Percentiles rank a stretch among this genome's conserved stretches.
Conservation (phyloP, 2,888 invertebrate species). For the Drosophila fulvimacula region DNA sequence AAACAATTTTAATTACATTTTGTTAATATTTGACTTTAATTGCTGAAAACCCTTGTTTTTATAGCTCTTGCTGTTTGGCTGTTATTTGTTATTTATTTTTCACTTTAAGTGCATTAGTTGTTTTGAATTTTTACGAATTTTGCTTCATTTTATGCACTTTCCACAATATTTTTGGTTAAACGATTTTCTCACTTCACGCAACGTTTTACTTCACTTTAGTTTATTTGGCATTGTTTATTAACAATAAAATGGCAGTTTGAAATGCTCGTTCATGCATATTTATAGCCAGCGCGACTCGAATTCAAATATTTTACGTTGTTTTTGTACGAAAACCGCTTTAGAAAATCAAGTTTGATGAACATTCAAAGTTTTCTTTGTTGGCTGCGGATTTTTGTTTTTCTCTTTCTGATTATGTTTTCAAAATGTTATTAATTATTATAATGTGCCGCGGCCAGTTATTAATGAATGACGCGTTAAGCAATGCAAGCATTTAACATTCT, state of each 20-base stretch:
- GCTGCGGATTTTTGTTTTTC: constrained; percentile 9
- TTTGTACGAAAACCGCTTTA: constrained; percentile 47
- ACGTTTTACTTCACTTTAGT: constrained; percentile 10
- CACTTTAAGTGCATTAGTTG: not conserved
- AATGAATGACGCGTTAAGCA: constrained; percentile 39
- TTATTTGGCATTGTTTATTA: constrained; percentile 41
- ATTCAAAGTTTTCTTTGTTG: constrained; percentile 57
- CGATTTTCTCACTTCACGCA: constrained; percentile 39
- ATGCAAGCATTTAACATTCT: constrained; percentile 12
- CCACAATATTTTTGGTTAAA: constrained; percentile 12
- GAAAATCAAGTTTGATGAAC: constrained; percentile 65
- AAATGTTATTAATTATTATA: constrained; percentile 31
- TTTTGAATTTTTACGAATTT: not conserved
- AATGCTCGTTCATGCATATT: constrained; percentile 69
- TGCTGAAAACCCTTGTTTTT: constrained; percentile 7
- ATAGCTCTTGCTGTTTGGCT: constrained; percentile 2
- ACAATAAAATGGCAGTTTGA: constrained; percentile 50
- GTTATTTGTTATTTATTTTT: constrained; percentile 18
- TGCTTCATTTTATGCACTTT: constrained; percentile 33
- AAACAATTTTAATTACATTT: constrained; percentile 26
- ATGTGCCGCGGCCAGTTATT: constrained; percentile 29
- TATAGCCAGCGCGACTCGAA: constrained; percentile 46
- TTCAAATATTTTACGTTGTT: constrained; percentile 24
- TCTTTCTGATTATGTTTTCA: constrained; percentile 49
- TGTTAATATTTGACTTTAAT: constrained; percentile 7